phyloP scores from a whole-genome alignment of 2,113 vertebrate genomes.

The Sigmodon hispidus region DNA sequence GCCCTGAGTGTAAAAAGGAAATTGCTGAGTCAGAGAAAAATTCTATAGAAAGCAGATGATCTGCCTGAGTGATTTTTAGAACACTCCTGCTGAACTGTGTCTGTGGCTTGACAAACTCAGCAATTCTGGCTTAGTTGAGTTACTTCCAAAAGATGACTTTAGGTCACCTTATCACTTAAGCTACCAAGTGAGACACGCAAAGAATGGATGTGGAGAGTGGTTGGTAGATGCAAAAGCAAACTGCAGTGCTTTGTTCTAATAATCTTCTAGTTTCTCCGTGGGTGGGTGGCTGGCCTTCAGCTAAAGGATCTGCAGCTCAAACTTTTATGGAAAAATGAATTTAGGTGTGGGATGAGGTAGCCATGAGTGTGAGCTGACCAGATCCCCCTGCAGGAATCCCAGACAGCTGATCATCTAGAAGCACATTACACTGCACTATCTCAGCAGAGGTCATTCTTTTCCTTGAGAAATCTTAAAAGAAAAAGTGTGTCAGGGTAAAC shows the following conservation, averaged over 20 bases:
- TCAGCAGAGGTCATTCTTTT: neutral
- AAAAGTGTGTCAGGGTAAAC: neutral
- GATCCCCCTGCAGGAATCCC: no score
- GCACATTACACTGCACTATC: neutral
- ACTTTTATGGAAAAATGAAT: neutral
- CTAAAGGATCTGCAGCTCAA: neutral
- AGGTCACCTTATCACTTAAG: neutral
- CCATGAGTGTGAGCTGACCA: no score
- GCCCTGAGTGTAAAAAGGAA: neutral
- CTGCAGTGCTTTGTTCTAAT: neutral
- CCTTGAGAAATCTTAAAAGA: neutral
- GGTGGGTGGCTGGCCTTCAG: neutral
- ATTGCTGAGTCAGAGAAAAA: neutral
- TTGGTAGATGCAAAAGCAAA: neutral
- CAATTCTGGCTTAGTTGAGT: neutral
- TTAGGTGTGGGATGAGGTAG: neutral
- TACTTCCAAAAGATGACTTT: neutral
- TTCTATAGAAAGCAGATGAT: neutral
- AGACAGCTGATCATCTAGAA: neutral
- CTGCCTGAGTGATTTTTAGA: neutral
- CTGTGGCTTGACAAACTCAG: neutral
- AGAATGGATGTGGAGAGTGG: neutral
- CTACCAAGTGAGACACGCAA: neutral
- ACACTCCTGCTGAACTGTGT: neutral
- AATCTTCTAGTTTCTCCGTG: neutral